phyloP scores from a whole-genome alignment of 2,888 invertebrate species.

The Orthosia gothica region DNA sequence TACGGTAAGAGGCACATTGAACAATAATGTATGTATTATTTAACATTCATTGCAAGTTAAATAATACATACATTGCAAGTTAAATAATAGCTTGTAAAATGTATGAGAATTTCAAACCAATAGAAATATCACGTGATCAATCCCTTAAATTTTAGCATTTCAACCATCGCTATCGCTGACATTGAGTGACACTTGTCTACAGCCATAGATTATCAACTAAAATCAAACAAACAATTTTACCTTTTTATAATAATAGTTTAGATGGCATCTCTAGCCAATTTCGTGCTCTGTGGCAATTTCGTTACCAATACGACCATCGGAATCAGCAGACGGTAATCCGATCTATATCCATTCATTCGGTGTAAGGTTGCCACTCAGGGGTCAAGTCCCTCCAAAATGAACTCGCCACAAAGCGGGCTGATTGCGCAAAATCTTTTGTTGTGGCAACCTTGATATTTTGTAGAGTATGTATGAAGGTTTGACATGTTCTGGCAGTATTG shows the following conservation, averaged over 20 bases:
- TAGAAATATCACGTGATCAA: too few relatives aligned
- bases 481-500: constrained; percentile 58
- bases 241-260: neutral
- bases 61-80: too few relatives aligned
- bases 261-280: neutral
- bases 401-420: constrained; percentile 63
- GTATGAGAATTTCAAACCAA: too few relatives aligned
- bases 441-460: constrained; percentile 67
- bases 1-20: too few relatives aligned
- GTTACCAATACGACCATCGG: constrained; percentile 36
- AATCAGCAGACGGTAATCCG: constrained; percentile 41
- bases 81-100: too few relatives aligned
- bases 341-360: constrained; percentile 62
- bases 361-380: constrained; percentile 61
- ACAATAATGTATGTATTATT: too few relatives aligned
- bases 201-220: too few relatives aligned
- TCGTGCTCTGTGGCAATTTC: neutral
- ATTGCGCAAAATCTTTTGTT: constrained; percentile 66
- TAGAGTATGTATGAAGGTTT: constrained; percentile 45
- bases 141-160: too few relatives aligned
- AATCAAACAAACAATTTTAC: too few relatives aligned
- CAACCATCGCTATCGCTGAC: too few relatives aligned
- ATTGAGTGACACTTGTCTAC: too few relatives aligned
- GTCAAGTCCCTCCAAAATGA: constrained; percentile 62
- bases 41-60: too few relatives aligned